Base-by-base conservation (phyloP, 2,797 vertebrate genomes). In the Crocidura indochinensis region DNA sequence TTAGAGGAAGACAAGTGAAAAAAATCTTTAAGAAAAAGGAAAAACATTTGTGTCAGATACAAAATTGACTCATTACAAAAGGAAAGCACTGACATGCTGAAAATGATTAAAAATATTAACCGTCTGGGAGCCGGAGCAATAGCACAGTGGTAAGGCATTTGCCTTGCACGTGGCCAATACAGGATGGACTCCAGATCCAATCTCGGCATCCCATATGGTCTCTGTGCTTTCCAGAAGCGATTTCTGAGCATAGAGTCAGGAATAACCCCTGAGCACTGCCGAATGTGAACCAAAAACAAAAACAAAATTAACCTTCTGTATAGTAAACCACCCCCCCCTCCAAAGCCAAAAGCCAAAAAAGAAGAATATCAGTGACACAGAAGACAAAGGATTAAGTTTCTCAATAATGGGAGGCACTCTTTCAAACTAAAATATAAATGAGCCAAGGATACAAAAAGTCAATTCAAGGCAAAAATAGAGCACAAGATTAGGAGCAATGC, bases 381-480 rank as follows among this genome's bases (percentile, higher is more conserved):
- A 86, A 84, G 26, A 88, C 71, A 90, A 84, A 93, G 53, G 64
- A 73, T 75, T 82, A 68, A 73, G 80, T 78, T 87, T 87, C 72
- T 82, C 84, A 73, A 75, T 79, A 74, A 73, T 27, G 78, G 26
- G 26, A 89, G 44, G n/a, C 80, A 53, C 20, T 75, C 53, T 92
- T 92, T 89, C 79, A 79, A 88, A 87, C 46, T 38, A 64, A 83
- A 89, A 75, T 67, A 91, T 81, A 82, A 87, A 74, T 89, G 53
- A 71, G 27, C 8, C 68, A 82, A 92, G 53, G 38, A 93, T 92
- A 93, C 72, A 80, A 84, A 92, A 84, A 53, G 22, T 22, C 51
- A 82, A 80, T 87, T 60, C 56, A 20, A 20, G 56, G 7, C 56
- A 60, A 20, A 17, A 15, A 60, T 17, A 60, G 56, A 60, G 19